Conservation (phyloP, 2,113 vertebrate genomes). For the Cyprinodon brontotheroides region DNA sequence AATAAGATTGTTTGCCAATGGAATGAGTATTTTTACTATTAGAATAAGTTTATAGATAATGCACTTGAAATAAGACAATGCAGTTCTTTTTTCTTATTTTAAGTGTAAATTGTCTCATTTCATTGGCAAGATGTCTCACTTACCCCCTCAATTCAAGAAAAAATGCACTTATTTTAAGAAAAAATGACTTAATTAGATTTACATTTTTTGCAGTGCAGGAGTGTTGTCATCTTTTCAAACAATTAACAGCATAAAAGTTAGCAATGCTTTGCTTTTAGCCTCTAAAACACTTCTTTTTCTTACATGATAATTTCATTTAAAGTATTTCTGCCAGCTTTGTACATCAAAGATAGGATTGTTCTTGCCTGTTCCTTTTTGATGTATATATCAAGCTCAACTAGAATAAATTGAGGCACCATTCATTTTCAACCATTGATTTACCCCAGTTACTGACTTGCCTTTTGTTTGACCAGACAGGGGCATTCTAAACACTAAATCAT, state of each 20-base stretch:
- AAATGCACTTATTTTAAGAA: too few species aligned
- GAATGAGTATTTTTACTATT: too few species aligned
- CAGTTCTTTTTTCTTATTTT: too few species aligned
- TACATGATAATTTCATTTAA: not conserved
- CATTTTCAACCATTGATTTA: not conserved
- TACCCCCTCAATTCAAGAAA: too few species aligned
- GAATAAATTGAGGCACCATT: not conserved
- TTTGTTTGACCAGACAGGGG: not conserved
- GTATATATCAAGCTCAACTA: not conserved
- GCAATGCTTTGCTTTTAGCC: not conserved
- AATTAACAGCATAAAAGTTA: not conserved
- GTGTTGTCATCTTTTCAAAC: not conserved
- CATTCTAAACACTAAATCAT: not conserved
- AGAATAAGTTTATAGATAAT: too few species aligned
- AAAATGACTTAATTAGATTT: too few species aligned
- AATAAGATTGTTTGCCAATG: too few species aligned
- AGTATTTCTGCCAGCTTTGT: not conserved
- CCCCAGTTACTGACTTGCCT: not conserved
- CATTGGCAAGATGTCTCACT: too few species aligned
- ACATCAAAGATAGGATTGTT: not conserved
- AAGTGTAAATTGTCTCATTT: too few species aligned
- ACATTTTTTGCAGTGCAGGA: too few species aligned
- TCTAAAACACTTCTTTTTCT: not conserved
- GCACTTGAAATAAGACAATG: too few species aligned
- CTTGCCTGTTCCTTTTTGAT: not conserved